Conservation (phyloP, 1,140 invertebrate genomes). For the Nautilus pompilius region DNA sequence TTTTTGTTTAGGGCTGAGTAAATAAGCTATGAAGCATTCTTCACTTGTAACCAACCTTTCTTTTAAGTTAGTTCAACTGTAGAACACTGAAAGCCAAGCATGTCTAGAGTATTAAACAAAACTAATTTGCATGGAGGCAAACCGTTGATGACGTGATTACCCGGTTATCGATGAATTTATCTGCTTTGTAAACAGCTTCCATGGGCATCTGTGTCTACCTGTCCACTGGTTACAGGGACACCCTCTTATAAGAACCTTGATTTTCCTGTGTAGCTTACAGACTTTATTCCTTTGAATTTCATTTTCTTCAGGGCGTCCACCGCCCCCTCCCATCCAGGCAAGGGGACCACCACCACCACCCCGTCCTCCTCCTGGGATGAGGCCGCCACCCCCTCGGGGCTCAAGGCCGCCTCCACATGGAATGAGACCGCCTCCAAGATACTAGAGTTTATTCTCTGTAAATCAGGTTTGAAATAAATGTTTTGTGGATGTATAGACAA, state of each 20-base stretch:
- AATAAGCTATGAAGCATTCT: background rate
- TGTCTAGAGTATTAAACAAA: no score
- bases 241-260: background rate
- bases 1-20: background rate
- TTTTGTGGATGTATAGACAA: no score
- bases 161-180: no score
- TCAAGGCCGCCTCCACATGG: conserved; percentile 30
- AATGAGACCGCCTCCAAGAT: conserved; percentile 33
- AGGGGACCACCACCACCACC: conserved; percentile 7
- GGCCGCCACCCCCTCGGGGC: conserved; percentile 33
- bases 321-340: conserved; percentile 9
- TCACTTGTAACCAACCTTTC: background rate
- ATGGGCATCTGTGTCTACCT: background rate
- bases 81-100: no score
- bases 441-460: no score
- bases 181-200: background rate
- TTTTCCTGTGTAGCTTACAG: conserved; percentile 17
- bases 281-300: conserved; percentile 52
- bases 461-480: no score
- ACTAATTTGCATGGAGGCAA: no score
- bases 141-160: no score
- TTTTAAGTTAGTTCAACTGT: background rate
- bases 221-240: background rate
- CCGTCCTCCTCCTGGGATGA: conserved; percentile 21
- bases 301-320: background rate